Evolutionary conservation across 2,113 vertebrate species (phyloP), one percentile per base, ranked within the genome.

Genomic region (Muntiacus reevesi): DNA sequence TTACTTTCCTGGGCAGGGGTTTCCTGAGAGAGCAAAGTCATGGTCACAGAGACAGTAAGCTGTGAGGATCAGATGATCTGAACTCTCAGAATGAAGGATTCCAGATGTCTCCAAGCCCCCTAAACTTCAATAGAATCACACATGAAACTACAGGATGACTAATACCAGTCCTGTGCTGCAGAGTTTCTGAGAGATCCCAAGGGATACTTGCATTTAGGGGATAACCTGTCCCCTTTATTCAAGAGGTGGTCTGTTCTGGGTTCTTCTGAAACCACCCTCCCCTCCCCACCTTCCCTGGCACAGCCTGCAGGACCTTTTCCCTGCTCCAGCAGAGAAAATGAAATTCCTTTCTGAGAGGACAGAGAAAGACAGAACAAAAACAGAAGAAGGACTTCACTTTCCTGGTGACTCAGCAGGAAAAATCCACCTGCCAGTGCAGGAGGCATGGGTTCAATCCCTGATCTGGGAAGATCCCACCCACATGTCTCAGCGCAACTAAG

Each of bases 131-230:
- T 40, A 8, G 47, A 84, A 30, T 59, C 87, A 55, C 17, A 27
- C 6, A 0, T 67, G 47, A 36, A 85, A 30, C 43, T 64, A 19
- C 17, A 82, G 88, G 67, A 25, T 1, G 30, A 33, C 47, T 10
- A 6, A 7, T 2, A 33, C 40, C 1, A 0, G 33, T 19, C 36
- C 30, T 11, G 23, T 5, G 5, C 4, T 30, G 9, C 13, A 7
- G 0, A 10, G 6, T 19, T 57, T 95, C 59, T 17, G 50, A 50
- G 74, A 36, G 10, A 76, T 43, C 90, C 52, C 7, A 5, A 13
- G 50, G 33, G 15, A 43, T 7, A 10, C 57, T 43, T 71, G 50
- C 30, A 2, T 30, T 82, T 59, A 43, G 15, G 14, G 17, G 21
- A 27, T 43, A 40, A 60, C 23, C 45, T 14, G 1, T 43, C 36